These are phyloP conservation scores for Astropecten irregularis DNA, from an alignment of 53 echinoderm and acorn worm genomes.

Conservation along the genomic window DNA sequence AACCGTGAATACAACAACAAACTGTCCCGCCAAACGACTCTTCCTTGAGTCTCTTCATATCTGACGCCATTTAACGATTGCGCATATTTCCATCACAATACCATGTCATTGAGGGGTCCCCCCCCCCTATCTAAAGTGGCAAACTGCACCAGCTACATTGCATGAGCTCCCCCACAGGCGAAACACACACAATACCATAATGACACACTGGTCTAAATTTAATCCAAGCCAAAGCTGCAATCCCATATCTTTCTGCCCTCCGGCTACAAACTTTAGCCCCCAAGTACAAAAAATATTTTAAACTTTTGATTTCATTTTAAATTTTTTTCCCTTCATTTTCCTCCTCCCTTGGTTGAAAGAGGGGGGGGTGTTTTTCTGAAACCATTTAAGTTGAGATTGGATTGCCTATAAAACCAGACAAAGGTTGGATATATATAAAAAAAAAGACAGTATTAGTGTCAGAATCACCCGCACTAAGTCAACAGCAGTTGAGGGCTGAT, in stretches of 20 bases:
- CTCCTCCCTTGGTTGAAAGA: background rate
- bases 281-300: background rate
- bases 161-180: too few relatives aligned
- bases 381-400: background rate
- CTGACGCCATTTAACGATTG: slow-evolving; percentile 11
- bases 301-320: background rate
- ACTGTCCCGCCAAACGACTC: background rate
- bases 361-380: background rate
- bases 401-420: background rate
- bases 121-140: background rate
- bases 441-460: slow-evolving; percentile 19
- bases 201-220: slow-evolving; percentile 40
- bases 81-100: slow-evolving; percentile 1
- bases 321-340: too few relatives aligned
- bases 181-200: slow-evolving; percentile 19
- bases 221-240: slow-evolving; percentile 2
- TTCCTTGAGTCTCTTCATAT: background rate
- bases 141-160: background rate
- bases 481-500: background rate
- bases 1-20: background rate
- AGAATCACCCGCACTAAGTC: slow-evolving; percentile 29
- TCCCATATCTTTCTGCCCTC: slow-evolving; percentile 31
- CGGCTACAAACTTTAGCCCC: background rate
- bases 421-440: background rate
- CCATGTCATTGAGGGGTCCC: background rate